These are phyloP conservation scores for Xenotilapia leptura DNA, from an alignment of 2,113 vertebrate genomes.

Conservation along the genomic window DNA sequence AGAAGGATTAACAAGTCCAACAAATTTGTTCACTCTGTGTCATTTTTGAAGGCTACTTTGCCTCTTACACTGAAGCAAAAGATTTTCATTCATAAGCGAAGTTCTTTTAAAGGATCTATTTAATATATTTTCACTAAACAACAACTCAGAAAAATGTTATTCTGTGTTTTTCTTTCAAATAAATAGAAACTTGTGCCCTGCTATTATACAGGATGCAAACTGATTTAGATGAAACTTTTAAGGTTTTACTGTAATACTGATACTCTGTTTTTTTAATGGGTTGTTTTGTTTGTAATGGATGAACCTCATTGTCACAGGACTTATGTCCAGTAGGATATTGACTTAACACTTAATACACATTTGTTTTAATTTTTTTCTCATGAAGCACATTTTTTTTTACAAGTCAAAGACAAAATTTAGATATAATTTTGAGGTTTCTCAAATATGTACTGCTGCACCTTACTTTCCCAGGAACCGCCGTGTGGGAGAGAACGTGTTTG, in stretches of 20 bases:
- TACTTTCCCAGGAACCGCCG: slow-evolving; percentile 81
- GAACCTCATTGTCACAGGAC: neutral
- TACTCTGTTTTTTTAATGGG: neutral
- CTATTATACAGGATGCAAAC: neutral
- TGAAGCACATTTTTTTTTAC: neutral
- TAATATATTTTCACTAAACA: neutral
- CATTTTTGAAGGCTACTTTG: neutral
- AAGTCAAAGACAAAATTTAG: neutral
- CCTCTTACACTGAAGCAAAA: neutral
- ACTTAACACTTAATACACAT: neutral
- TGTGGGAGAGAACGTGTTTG: slow-evolving; percentile 91
- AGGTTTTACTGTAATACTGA: neutral
- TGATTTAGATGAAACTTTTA: neutral
- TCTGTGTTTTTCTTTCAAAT: neutral
- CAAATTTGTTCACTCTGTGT: neutral
- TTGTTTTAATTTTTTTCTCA: neutral
- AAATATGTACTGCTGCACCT: neutral
- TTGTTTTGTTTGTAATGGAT: neutral
- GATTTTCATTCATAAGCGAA: neutral
- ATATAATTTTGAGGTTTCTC: neutral
- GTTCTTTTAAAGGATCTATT: neutral
- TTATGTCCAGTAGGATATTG: neutral
- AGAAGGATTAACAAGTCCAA: neutral
- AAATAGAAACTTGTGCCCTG: neutral
- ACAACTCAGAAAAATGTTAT: neutral